Conservation (phyloP, 2,888 invertebrate species). For the Hypomecis atomaria region DNA sequence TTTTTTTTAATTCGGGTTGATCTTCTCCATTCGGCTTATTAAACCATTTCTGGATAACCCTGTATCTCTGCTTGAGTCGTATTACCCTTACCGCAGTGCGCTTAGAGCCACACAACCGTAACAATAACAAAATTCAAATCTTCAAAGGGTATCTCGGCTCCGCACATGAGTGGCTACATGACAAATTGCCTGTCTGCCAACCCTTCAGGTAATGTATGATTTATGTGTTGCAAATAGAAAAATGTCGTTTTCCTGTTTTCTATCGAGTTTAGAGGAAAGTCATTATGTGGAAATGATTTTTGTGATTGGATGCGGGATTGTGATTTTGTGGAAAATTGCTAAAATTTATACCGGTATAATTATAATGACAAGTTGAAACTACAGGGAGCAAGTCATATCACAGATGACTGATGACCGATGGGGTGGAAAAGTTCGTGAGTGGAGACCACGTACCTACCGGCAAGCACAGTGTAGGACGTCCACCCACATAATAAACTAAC, state of each 20-base stretch:
- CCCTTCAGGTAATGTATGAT: conserved; percentile 82
- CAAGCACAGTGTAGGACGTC: too few relatives aligned
- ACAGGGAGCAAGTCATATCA: not conserved
- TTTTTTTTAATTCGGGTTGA: too few relatives aligned
- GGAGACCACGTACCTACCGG: too few relatives aligned
- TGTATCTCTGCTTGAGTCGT: too few relatives aligned
- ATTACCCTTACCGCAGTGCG: conserved; percentile 16
- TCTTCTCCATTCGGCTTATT: too few relatives aligned
- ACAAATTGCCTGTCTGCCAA: conserved; percentile 80
- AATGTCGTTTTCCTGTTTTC: conserved; percentile 45
- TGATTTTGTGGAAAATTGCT: not conserved
- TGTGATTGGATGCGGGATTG: conserved; percentile 12
- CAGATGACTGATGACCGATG: too few relatives aligned
- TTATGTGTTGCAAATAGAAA: conserved; percentile 74
- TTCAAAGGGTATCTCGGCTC: conserved; percentile 67
- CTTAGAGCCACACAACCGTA: conserved; percentile 28
- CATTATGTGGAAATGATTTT: conserved; percentile 33
- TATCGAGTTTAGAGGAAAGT: conserved; percentile 23
- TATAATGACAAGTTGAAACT: not conserved
- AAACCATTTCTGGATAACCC: too few relatives aligned
- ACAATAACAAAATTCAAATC: conserved; percentile 59
- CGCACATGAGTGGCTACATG: conserved; percentile 72
- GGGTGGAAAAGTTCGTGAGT: too few relatives aligned
- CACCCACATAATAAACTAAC: too few relatives aligned
- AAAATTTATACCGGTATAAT: not conserved